Conservation (phyloP, 1,140 invertebrate genomes). For the Pissodes strobi region DNA sequence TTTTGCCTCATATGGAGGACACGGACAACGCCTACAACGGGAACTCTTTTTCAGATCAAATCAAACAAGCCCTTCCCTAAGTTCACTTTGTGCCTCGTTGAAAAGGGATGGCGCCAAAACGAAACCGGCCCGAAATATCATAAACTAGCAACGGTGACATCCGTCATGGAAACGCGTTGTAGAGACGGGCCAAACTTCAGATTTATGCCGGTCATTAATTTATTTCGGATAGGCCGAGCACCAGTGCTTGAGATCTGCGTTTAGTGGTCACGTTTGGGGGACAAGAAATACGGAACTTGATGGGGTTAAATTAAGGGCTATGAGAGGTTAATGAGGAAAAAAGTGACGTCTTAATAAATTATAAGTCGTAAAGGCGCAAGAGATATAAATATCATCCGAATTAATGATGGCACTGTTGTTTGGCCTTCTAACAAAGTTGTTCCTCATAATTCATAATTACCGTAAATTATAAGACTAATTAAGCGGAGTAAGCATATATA, state of each 20-base stretch:
- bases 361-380: background rate
- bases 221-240: constrained; percentile 16
- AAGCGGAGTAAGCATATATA: no score
- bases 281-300: constrained; percentile 24
- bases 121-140: constrained; percentile 12
- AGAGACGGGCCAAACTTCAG: constrained; percentile 10
- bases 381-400: no score
- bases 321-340: constrained; percentile 16
- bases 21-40: no score
- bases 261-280: constrained; percentile 13
- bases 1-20: no score
- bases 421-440: no score
- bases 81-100: no score
- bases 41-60: no score
- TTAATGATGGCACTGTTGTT: no score
- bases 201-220: constrained; percentile 27
- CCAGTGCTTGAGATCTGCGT: constrained; percentile 18
- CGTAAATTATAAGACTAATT: no score
- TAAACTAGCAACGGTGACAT: constrained; percentile 14
- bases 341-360: constrained; percentile 1
- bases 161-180: constrained; percentile 15
- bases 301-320: constrained; percentile 11
- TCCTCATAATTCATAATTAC: no score
- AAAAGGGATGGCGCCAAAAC: background rate
- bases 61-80: no score